Evolutionary conservation across 2,888 invertebrate species (phyloP), one percentile per base, ranked within the genome.

Genomic region (Stomorhina lunata): DNA sequence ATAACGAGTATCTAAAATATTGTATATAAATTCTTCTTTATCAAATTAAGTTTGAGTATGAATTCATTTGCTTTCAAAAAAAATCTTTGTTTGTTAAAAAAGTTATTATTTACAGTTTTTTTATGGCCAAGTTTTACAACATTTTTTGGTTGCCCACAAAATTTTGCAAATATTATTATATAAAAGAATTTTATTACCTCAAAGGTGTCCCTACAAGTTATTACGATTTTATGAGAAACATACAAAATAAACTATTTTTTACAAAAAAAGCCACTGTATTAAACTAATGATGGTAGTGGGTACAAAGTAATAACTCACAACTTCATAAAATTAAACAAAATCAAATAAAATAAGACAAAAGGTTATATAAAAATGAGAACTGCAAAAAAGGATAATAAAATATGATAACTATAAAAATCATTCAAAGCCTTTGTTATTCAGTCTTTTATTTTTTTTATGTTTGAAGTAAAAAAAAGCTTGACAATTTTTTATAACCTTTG

Each of bases 341-440:
- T 57, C 57, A 32, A 29, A 57, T 55, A 12, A 55, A 43, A 69
- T 43, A n/a, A n/a, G 17, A 68, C 27, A 20, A 4, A 69, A 68
- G n/a, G 34, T 20, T 69, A 55, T 55, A 29, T 29, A 43, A n/a
- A n/a, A n/a, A n/a, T n/a, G n/a, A n/a, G n/a, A n/a, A 29, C 17
- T 2, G 7, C 6, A 15, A 4, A 17, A 20, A 57, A 12, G 40
- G 4, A 4, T 37, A 2, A 15, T 25, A 43, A 15, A 61, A 25
- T 9, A 4, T 27, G 6, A 9, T 7, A 53, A 53, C 27, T 27
- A 53, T 53, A 53, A 53, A 53, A 53, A 6, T 25, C 27, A n/a
- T 29, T 4, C 17, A 53, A n/a, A n/a, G n/a, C n/a, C n/a, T n/a
- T 53, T 53, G 53, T 53, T 53, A 53, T 27, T 1, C 15, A 53